Conservation (phyloP, 2,797 vertebrate species). For the Streptopelia turtur region DNA sequence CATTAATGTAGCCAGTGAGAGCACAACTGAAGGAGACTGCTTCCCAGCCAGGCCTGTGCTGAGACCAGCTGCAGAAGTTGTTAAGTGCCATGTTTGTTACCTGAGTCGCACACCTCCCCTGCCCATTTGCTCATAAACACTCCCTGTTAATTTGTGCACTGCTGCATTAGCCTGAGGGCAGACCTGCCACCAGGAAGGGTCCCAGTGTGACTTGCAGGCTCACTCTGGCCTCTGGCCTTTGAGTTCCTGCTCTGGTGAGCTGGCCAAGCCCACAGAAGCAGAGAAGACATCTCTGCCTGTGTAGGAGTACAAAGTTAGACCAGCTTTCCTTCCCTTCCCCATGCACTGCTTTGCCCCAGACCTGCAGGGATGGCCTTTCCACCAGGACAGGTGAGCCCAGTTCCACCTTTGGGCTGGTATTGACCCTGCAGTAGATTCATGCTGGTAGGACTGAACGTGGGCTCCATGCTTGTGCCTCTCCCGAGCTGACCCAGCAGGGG, state of each 20-base stretch:
- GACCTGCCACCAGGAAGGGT: neutral
- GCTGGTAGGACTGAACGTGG: neutral
- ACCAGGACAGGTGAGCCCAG: neutral
- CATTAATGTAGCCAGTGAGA: neutral
- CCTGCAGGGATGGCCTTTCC: neutral
- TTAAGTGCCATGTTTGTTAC: neutral
- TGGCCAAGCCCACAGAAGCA: neutral
- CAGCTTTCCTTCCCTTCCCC: neutral
- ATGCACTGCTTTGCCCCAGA: accelerated
- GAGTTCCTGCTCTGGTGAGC: neutral
- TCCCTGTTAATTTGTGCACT: neutral
- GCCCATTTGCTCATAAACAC: neutral
- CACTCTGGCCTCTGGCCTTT: neutral
- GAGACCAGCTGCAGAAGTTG: neutral
- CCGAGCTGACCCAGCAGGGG: neutral
- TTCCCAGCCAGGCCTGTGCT: neutral
- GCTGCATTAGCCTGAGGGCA: neutral
- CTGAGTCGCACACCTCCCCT: neutral
- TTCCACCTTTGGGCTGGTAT: neutral
- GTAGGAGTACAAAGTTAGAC: neutral
- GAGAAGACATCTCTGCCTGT: neutral
- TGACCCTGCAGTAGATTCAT: neutral
- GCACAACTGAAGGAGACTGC: neutral
- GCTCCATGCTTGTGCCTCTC: neutral
- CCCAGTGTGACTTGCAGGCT: neutral